A percentile compares a stretch with the other conserved stretches of the same genome.
Evolutionary conservation across 2,888 invertebrate genomes (phyloP).

Genomic region (Scaptomyza cyrtandrae): DNA sequence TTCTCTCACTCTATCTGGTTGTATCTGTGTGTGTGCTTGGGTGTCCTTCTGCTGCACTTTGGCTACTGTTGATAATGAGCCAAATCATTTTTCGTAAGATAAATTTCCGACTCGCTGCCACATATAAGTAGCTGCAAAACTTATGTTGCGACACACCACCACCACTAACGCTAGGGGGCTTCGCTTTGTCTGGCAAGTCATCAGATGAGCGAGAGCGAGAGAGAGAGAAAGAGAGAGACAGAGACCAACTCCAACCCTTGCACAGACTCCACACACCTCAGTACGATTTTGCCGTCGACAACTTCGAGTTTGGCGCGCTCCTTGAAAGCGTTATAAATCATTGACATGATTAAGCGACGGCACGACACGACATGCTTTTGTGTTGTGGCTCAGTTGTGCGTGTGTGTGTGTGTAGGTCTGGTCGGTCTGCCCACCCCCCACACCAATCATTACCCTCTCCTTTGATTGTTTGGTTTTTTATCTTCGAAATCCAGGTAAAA

Average conservation of each 20-base stretch:
- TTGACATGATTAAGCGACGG: constrained; percentile 81
- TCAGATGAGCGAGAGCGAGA: constrained; percentile 26
- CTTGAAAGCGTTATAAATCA: constrained; percentile 82
- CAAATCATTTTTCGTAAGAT: constrained; percentile 80
- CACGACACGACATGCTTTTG: constrained; percentile 77
- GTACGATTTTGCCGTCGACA: constrained; percentile 67
- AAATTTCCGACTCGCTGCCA: constrained; percentile 63
- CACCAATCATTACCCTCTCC: background rate
- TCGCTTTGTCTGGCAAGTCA: constrained; percentile 73
- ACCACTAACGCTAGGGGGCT: constrained; percentile 25
- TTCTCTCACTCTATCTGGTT: constrained; percentile 9
- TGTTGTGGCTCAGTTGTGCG: constrained; percentile 34
- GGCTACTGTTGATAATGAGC: constrained; percentile 79
- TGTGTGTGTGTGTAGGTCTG: constrained; percentile 10
- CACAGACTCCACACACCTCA: constrained; percentile 43
- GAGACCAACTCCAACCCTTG: background rate
- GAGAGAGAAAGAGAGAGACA: constrained; percentile 1
- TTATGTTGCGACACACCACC: constrained; percentile 66
- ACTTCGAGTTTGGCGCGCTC: constrained; percentile 75
- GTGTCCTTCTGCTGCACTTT: constrained; percentile 60
- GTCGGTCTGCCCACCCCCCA: background rate
- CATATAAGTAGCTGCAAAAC: constrained; percentile 74
- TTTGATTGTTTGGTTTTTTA: constrained; percentile 12
- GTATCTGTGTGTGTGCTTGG: background rate
- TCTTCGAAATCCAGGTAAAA: too few species aligned